Base-by-base conservation (phyloP, 2,113 vertebrate genomes). In the Larimichthys polyactis region DNA sequence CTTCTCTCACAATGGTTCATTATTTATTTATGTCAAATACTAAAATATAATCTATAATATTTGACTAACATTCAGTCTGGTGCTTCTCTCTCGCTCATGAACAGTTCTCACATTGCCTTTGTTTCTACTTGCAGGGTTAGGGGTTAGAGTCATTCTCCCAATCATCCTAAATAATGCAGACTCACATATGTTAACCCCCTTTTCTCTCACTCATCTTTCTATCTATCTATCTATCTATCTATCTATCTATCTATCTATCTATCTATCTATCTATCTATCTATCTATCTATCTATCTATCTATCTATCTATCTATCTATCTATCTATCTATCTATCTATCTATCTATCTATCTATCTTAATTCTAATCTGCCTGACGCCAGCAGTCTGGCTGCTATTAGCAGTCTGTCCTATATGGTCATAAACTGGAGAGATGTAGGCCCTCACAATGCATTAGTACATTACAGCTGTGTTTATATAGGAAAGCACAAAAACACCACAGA, bases 341-440 rank as follows among this genome's bases (percentile, higher is more conserved):
- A 64, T 79, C 55, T 4, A 20, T 83, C 71, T 58, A 27, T 81
- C 57, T 43, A 48, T 81, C 27, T 16, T 67, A 62, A 90, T 83
- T 92, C 77, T 59, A 90, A 90, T 91, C 84, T 80, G 62, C 54
- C 73, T 85, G 90, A 90, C 90, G 90, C 90, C 93, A 90, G 86
- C 81, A 85, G 80, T 85, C 90, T 93, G 86, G 73, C 73, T 82
- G 32, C 78, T 84, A 77, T 91, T 85, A 88, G 81, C 81, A 87
- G 82, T 70, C 78, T 69, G 57, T 87, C 71, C 78, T 84, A 71
- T 49, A 88, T 63, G 81, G 75, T 82, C 82, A 78, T 89, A 85
- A 90, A 90, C 4, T 66, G 44, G 52, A 77, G 63, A 67, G 58
- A 40, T 69, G 43, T n/a, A 43, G 27, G 27, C 67, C 76, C 32